Percentiles rank a stretch among this genome's conserved stretches.
These are phyloP conservation scores for Alcedo quadribrachys DNA, from an alignment of 2,797 vertebrate genomes.

Conservation along the genomic window DNA sequence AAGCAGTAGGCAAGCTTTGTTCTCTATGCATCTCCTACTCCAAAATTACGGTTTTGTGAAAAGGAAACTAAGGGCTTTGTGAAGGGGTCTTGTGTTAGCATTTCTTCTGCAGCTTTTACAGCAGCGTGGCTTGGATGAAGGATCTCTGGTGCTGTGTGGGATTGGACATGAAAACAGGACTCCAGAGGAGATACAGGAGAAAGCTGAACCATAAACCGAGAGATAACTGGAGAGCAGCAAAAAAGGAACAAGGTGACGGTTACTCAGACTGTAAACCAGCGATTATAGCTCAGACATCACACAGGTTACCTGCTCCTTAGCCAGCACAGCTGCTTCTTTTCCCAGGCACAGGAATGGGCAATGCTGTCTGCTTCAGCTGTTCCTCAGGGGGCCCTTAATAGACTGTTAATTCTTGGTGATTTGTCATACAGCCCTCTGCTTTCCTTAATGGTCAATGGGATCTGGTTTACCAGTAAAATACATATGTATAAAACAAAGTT, in stretches of 20 bases:
- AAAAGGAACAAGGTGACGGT: neutral
- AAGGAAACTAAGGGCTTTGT: neutral
- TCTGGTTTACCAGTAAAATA: neutral
- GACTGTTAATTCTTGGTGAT: constrained; percentile 21
- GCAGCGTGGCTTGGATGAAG: neutral
- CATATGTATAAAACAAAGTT: neutral
- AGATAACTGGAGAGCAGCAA: neutral
- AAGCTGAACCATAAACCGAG: neutral
- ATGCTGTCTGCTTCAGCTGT: neutral
- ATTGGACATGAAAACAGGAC: neutral
- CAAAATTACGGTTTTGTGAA: neutral
- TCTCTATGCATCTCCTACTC: neutral
- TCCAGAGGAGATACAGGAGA: neutral
- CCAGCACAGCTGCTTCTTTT: neutral
- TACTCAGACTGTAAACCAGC: neutral
- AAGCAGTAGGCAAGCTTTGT: neutral
- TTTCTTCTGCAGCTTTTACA: neutral
- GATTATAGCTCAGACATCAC: neutral
- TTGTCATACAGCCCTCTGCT: neutral
- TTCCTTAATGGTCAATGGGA: neutral
- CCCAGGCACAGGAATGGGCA: neutral
- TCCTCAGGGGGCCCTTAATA: constrained; percentile 10
- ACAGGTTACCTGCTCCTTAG: constrained; percentile 16
- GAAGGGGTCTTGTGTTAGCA: neutral
- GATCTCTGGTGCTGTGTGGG: neutral